Base-by-base conservation (phyloP, 2,113 vertebrate species). In the Gadus macrocephalus region DNA sequence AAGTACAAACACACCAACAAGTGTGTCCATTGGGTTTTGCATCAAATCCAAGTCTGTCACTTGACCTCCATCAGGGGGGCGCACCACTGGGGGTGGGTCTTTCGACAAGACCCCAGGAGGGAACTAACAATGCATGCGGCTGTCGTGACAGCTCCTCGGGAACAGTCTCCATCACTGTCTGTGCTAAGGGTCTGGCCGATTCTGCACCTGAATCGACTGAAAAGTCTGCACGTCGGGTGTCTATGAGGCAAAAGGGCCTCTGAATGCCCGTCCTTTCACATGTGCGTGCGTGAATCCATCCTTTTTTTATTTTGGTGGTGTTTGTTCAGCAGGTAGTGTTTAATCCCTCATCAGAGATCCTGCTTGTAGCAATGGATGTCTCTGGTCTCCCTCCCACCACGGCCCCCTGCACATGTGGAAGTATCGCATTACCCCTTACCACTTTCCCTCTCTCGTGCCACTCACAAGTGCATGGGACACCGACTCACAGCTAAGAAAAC, bases 271-370 rank as follows among this genome's bases (percentile, higher is more conserved):
- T n/a, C 15, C 16, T 5, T 58, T 16, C 55, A 58, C 64, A 65
- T 68, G 8, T 17, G 35, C 68, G 58, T 59, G 20, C 60, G 42
- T 35, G 20, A 58, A 15, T 62, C 22, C 62, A 61, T 70, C n/a
- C 14, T 12, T 66, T 22, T 68, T 68, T 78, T 73, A 78, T 61
- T 22, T 27, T 27, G 14, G 20, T 25, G 49, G 35, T 58, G 79
- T 91, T 91, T 90, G 69, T 82, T 88, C 90, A 91, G 86, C 83
- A 81, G 85, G 86, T 89, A 88, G 82, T 86, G 85, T 89, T 92
- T 89, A 91, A 90, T 85, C 64, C 77, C 81, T 84, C 87, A 87
- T 89, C 84, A 89, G 76, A 76, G 84, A 75, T 77, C 82, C 62
- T 64, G 80, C 84, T 12, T 77, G 72, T 35, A 70, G 72, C 86